Conservation (phyloP, 2,797 vertebrate genomes). For the Sparus aurata region DNA sequence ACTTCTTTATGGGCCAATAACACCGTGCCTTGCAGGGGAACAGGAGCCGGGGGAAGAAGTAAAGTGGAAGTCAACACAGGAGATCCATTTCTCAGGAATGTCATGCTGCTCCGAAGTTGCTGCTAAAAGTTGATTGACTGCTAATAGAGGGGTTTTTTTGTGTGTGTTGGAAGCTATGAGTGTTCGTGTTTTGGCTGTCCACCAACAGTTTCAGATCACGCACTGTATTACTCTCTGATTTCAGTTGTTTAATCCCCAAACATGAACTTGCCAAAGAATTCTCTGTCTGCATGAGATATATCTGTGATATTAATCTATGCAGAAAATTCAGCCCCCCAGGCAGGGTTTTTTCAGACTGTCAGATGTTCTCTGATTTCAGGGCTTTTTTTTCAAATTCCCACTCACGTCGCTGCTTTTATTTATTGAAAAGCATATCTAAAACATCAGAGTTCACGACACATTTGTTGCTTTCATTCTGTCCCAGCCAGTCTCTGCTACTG, state of each 20-base stretch:
- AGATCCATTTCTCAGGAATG: constrained; percentile 50
- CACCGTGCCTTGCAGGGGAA: constrained; percentile 63
- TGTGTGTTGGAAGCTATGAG: not conserved
- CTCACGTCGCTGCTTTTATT: not conserved
- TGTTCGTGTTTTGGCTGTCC: constrained; percentile 4
- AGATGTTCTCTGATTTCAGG: not conserved
- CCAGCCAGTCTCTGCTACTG: constrained; percentile 6
- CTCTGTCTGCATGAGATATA: not conserved
- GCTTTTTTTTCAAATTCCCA: not conserved
- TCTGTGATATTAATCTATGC: constrained; percentile 8
- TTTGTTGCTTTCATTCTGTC: constrained; percentile 5
- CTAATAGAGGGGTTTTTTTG: constrained; percentile 31
- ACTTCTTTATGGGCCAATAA: constrained; percentile 76
- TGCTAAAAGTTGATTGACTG: constrained; percentile 51
- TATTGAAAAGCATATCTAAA: constrained; percentile 1
- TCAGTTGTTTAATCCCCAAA: constrained; percentile 22
- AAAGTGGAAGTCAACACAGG: constrained; percentile 47
- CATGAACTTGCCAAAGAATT: not conserved
- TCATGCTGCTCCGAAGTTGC: constrained; percentile 50
- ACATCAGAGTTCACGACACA: not conserved
- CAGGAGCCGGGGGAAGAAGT: constrained; percentile 48
- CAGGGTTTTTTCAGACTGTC: not conserved
- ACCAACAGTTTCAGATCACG: constrained; percentile 11
- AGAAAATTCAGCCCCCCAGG: not conserved
- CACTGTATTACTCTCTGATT: constrained; percentile 10